These are phyloP conservation scores for Garra rufa DNA, from an alignment of 2,113 vertebrate genomes.

Conservation along the genomic window DNA sequence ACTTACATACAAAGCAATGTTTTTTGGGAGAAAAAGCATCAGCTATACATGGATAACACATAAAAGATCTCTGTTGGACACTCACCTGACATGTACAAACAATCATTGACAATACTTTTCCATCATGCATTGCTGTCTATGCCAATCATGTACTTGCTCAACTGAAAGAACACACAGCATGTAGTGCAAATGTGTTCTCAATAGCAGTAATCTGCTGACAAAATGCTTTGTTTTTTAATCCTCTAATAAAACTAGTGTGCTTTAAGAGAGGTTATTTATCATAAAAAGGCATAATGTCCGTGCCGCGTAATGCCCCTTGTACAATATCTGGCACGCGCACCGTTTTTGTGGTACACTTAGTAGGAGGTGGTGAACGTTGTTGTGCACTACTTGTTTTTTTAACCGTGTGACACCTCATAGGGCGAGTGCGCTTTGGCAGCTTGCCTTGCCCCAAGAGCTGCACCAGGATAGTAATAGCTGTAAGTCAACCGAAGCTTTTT, in stretches of 20 bases:
- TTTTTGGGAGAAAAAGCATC: conserved; percentile 11
- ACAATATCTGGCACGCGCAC: conserved; percentile 68
- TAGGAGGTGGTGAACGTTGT: conserved; percentile 73
- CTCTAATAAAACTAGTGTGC: conserved; percentile 68
- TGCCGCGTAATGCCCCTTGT: conserved; percentile 68
- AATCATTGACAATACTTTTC: neutral
- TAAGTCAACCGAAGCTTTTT: conserved; percentile 72
- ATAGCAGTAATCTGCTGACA: conserved; percentile 41
- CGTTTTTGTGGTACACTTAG: conserved; percentile 73
- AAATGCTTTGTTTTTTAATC: conserved; percentile 25
- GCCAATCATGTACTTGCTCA: conserved; percentile 14
- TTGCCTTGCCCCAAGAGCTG: conserved; percentile 68
- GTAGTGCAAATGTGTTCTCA: conserved; percentile 50
- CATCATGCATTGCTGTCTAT: conserved; percentile 19
- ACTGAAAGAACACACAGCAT: conserved; percentile 20
- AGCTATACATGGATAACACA: neutral
- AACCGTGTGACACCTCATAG: conserved; percentile 72
- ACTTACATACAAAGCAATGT: neutral
- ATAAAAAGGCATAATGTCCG: conserved; percentile 68
- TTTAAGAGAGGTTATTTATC: conserved; percentile 71
- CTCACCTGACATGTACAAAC: neutral
- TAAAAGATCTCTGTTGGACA: neutral
- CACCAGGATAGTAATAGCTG: conserved; percentile 66
- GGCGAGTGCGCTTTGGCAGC: conserved; percentile 72
- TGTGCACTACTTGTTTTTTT: conserved; percentile 74